phyloP scores from a whole-genome alignment of 2,888 invertebrate species.

The Heterodera filipjevi region DNA sequence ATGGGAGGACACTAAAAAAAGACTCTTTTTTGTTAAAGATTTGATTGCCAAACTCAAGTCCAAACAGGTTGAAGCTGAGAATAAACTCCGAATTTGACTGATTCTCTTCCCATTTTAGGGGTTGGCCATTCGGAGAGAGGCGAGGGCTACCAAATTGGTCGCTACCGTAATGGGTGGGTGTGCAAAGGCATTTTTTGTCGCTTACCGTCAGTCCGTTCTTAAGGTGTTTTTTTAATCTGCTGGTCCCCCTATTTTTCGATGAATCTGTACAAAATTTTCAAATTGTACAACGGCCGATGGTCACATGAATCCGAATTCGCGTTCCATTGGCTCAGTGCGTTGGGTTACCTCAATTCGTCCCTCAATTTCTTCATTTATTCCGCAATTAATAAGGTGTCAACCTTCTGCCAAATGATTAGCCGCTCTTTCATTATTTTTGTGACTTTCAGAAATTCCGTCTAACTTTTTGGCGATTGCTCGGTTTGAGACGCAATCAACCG shows the following conservation, averaged over 20 bases:
- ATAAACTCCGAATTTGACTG: slow-evolving; percentile 43
- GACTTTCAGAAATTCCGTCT: slow-evolving; percentile 60
- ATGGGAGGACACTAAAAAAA: neutral
- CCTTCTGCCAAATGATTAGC: neutral
- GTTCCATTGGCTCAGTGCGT: slow-evolving; percentile 61
- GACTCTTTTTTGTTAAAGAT: neutral
- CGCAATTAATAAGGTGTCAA: slow-evolving; percentile 66
- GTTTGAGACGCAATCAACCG: slow-evolving; percentile 51
- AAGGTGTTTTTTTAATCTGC: slow-evolving; percentile 69
- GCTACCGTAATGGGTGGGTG: slow-evolving; percentile 68
- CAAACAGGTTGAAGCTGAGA: neutral
- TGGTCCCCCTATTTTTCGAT: slow-evolving; percentile 70
- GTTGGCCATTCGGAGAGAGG: slow-evolving; percentile 64
- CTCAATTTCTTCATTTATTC: slow-evolving; percentile 69
- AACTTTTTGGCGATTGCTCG: slow-evolving; percentile 60
- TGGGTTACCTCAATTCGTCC: slow-evolving; percentile 68
- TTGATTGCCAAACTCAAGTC: neutral
- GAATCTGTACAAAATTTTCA: slow-evolving; percentile 66
- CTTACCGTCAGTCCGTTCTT: slow-evolving; percentile 48
- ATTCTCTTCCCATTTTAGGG: slow-evolving; percentile 49
- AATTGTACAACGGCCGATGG: slow-evolving; percentile 56
- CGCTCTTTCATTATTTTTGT: neutral
- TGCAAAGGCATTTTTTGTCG: neutral
- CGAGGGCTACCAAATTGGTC: slow-evolving; percentile 65
- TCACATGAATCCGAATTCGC: slow-evolving; percentile 46